Evolutionary conservation across 2,888 invertebrate genomes (phyloP).

Genomic region (Acholoe squamosa): DNA sequence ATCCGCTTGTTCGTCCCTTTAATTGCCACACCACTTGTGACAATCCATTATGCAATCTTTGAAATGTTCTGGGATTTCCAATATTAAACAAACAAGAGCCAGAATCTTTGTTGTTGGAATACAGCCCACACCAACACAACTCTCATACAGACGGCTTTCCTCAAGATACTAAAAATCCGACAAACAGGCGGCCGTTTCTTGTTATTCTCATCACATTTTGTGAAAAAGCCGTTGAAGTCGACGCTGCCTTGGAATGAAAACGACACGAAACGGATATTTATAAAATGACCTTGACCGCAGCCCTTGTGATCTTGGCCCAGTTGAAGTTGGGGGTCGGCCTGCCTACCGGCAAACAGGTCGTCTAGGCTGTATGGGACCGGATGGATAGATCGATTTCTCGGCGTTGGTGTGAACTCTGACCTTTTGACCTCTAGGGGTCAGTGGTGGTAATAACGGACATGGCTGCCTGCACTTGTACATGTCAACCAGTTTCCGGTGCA

Average conservation of each 20-base stretch:
- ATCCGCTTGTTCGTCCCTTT: background rate
- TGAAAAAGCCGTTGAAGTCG: background rate
- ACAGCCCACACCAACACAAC: background rate
- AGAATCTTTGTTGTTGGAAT: background rate
- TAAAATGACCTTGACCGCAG: conserved; percentile 17
- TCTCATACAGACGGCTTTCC: background rate
- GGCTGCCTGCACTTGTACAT: conserved; percentile 16
- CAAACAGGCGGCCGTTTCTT: background rate
- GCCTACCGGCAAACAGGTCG: background rate
- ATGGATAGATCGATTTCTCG: background rate
- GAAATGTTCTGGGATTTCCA: background rate
- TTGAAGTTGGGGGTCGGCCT: background rate
- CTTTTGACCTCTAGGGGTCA: background rate
- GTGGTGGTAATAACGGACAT: background rate
- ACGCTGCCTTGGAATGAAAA: background rate
- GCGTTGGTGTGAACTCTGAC: conserved; percentile 23
- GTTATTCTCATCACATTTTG: background rate
- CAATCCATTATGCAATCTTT: background rate
- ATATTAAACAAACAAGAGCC: background rate
- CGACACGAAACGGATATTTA: conserved; percentile 29
- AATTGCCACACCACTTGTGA: background rate
- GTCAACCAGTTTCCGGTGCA: background rate
- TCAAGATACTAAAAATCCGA: background rate
- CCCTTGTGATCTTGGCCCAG: background rate
- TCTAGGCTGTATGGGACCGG: background rate